phyloP scores from a whole-genome alignment of 37 sponge, comb jelly and placozoan species.

The Tethya wilhelma region DNA sequence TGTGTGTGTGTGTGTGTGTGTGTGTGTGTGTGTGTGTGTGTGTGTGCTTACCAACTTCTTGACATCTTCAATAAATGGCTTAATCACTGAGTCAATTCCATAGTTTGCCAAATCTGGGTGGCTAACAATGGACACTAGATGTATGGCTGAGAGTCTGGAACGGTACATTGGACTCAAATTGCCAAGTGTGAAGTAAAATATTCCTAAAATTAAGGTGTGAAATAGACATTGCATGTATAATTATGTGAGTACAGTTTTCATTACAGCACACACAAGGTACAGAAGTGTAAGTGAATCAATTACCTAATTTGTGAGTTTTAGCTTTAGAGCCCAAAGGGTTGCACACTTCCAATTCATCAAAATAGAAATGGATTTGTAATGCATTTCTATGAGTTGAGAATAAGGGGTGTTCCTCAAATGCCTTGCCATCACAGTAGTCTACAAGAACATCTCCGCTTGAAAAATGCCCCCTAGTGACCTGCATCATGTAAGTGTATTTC shows the following conservation, averaged over 20 bases:
- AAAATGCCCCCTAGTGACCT: slow-evolving; percentile 18
- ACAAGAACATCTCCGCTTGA: neutral
- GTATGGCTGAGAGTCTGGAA: slow-evolving; percentile 29
- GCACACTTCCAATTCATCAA: slow-evolving; percentile 21
- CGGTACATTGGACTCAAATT: slow-evolving; percentile 34
- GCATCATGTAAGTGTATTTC: neutral
- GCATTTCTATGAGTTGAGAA: neutral
- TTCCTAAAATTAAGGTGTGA: neutral
- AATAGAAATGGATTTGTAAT: slow-evolving; percentile 29
- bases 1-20: no score
- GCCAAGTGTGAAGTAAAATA: slow-evolving; percentile 52
- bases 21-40: no score
- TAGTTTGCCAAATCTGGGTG: slow-evolving; percentile 1
- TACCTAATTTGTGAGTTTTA: slow-evolving; percentile 26
- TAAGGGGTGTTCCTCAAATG: neutral
- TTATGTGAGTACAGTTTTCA: no score
- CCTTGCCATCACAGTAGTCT: slow-evolving; percentile 32
- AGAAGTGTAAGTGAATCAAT: neutral
- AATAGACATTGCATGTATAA: neutral
- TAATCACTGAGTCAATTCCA: slow-evolving; percentile 32
- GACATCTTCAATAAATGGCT: slow-evolving; percentile 47
- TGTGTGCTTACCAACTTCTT: slow-evolving; percentile 51
- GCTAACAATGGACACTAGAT: slow-evolving; percentile 20
- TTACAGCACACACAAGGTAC: neutral
- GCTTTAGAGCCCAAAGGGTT: slow-evolving; percentile 32